Percentiles rank a stretch among this genome's conserved stretches.
Conservation (phyloP, 2,113 vertebrate species). For the Bombycilla garrulus region DNA sequence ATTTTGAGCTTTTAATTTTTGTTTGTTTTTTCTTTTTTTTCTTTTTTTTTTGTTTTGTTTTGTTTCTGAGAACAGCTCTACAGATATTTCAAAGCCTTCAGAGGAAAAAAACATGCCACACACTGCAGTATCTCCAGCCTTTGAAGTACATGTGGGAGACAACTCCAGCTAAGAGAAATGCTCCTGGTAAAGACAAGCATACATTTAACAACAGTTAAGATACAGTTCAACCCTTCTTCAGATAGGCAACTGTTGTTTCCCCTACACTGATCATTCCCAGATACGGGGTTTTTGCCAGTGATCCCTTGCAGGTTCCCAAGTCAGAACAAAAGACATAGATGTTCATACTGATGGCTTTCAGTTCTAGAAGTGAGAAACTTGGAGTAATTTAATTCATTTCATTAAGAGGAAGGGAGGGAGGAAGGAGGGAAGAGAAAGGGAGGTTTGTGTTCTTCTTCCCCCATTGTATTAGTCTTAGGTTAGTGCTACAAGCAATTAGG, state of each 20-base stretch:
- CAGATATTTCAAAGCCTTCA: not conserved
- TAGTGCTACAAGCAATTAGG: not conserved
- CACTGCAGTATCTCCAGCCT: not conserved
- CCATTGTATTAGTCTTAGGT: not conserved
- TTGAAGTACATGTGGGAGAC: not conserved
- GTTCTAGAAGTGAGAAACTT: not conserved
- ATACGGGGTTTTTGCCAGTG: not conserved
- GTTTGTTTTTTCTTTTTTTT: too few relatives aligned
- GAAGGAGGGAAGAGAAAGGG: too few relatives aligned
- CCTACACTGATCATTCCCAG: not conserved
- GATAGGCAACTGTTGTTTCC: not conserved
- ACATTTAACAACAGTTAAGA: not conserved
- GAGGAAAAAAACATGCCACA: not conserved
- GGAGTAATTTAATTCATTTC: not conserved
- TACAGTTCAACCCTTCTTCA: not conserved
- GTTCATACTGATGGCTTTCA: not conserved
- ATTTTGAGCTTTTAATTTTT: too few relatives aligned
- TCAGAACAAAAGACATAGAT: not conserved
- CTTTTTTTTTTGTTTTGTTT: not conserved
- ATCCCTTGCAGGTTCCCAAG: not conserved
- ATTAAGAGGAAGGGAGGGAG: not conserved
- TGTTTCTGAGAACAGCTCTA: not conserved
- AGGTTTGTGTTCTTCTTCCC: not conserved
- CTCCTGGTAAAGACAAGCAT: not conserved
- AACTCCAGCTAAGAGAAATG: not conserved